These are phyloP conservation scores for Rousettus madagascariensis DNA, from an alignment of 2,797 vertebrate species.

Conservation along the genomic window DNA sequence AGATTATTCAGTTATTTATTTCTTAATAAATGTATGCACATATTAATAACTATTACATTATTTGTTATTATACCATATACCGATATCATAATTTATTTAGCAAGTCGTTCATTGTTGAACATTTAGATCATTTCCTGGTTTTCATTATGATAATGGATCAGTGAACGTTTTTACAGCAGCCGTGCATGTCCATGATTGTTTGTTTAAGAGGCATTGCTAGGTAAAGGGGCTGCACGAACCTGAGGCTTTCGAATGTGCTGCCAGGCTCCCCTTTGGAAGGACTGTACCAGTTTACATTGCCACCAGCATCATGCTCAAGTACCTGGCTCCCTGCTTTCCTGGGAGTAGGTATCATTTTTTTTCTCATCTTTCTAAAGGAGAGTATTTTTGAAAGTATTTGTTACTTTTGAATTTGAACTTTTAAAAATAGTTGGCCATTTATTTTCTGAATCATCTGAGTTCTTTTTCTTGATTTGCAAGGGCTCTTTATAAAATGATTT, in stretches of 20 bases:
- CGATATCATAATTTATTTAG: not conserved
- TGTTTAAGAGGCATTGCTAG: not conserved
- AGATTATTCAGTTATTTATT: not conserved
- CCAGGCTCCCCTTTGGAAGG: not conserved
- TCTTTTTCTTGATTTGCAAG: slow-evolving; percentile 2
- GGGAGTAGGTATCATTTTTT: not conserved
- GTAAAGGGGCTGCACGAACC: not conserved
- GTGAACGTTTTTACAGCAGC: not conserved
- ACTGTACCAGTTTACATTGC: not conserved
- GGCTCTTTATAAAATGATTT: not conserved
- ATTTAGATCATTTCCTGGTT: not conserved
- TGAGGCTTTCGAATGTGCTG: not conserved
- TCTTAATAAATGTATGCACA: not conserved
- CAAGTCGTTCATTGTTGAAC: not conserved
- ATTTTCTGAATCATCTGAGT: not conserved
- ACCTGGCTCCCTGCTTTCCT: not conserved
- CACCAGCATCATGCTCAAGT: not conserved
- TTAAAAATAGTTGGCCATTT: not conserved
- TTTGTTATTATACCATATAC: not conserved
- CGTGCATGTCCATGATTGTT: not conserved
- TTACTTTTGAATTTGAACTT: not conserved
- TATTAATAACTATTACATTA: not conserved
- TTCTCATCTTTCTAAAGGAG: not conserved
- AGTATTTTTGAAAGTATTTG: not conserved
- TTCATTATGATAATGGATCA: not conserved